Base-by-base conservation (phyloP, 2,888 invertebrate species). In the Anthrax anthrax region DNA sequence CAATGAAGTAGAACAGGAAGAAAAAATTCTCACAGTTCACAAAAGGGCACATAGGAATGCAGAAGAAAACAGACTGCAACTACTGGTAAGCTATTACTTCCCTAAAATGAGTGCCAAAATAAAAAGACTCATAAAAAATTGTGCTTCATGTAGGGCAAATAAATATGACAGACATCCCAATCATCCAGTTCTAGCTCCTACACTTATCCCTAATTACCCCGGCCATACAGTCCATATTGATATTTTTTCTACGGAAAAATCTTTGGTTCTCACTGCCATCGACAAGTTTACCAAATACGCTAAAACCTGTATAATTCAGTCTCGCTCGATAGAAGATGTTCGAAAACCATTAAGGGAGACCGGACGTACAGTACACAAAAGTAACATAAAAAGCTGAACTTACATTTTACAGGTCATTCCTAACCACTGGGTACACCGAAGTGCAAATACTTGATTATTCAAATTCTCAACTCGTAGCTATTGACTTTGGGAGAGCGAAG, bases 381-480 rank as follows among this genome's bases (percentile, higher is more conserved):
- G 40, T 27, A 16, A 14, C n/a, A 23, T 23, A 8, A 40, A 16
- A 36, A 36, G 16, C 16, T 36, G 16, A 36, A 36, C 9, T n/a
- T 32, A 18, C n/a, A 37, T 43, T 18, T 44, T 44, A 19, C 43
- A 43, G 43, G 36, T 38, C 23, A 13, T 18, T 27, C 27, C 10
- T 37, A 9, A 16, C 34, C 13, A 23, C 27, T 37, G n/a, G 19
- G 10, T 10, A 19, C 6, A 23, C 38, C 18, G 45, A 47, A 14
- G 29, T 39, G 18, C 49, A 47, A 38, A 47, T 51, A 14, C 34
- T 51, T 41, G 47, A 49, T n/a, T 49, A 47, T n/a, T 41, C 49
- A 13, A 46, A 51, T 37, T 51, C 49, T 1, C 47, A 49, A 17
- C 16, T 48, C 18, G 40, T 46, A 14, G 36, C 44, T 17, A 51